phyloP scores from a whole-genome alignment of 2,888 invertebrate genomes.

The Tethea ocularis region DNA sequence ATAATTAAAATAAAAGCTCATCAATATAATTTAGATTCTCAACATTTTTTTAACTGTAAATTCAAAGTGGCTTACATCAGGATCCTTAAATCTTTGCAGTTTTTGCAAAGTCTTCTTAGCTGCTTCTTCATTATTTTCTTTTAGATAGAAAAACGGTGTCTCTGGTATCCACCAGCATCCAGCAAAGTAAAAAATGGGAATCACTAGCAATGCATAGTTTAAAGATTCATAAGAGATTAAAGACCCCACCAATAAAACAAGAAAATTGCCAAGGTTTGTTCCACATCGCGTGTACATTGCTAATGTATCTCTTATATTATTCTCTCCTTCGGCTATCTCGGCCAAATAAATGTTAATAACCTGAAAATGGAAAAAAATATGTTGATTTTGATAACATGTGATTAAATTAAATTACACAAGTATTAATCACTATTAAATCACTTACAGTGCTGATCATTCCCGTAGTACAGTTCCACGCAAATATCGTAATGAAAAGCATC shows the following conservation, averaged over 20 bases:
- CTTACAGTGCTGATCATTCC: constrained; percentile 77
- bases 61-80: constrained; percentile 38
- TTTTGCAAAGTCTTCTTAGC: constrained; percentile 68
- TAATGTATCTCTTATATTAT: constrained; percentile 63
- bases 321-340: constrained; percentile 73
- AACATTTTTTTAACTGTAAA: neutral
- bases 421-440: constrained; percentile 15
- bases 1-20: too few species aligned
- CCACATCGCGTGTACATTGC: constrained; percentile 58
- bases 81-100: constrained; percentile 61
- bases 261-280: constrained; percentile 66
- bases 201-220: constrained; percentile 66
- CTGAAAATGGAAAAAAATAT: constrained; percentile 48
- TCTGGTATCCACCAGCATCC: constrained; percentile 84
- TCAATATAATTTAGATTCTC: too few species aligned
- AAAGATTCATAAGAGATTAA: constrained; percentile 62
- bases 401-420: neutral
- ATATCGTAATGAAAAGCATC: constrained; percentile 70
- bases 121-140: constrained; percentile 65
- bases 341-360: constrained; percentile 72
- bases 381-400: neutral
- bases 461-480: constrained; percentile 79
- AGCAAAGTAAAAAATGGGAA: constrained; percentile 73
- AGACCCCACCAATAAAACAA: constrained; percentile 68
- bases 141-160: constrained; percentile 83